Evolutionary conservation across 2,888 invertebrate genomes (phyloP), one percentile per base, ranked within the genome.

Genomic region (Clitarchus hookeri): DNA sequence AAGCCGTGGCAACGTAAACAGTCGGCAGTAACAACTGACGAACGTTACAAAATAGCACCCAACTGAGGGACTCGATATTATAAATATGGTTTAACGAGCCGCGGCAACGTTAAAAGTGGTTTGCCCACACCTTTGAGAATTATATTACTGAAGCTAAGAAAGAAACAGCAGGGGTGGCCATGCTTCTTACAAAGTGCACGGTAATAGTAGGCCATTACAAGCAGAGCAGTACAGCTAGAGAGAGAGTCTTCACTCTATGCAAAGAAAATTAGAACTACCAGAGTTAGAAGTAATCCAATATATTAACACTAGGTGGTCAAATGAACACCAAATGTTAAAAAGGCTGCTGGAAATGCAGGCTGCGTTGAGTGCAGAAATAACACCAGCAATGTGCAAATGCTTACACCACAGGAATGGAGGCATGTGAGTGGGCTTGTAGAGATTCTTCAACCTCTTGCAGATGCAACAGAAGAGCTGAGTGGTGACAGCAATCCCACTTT

Each of bases 401-500:
- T 84, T 11, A 19, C 44, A 25, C 12, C 86, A 82, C 78, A 80
- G 12, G 85, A 85, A n/a, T 85, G 85, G 65, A 54, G 78, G 8
- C 65, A 77, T 16, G 36, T 78, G 26, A 65, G 8, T 77, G 84
- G 65, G 13, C 25, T 83, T 54, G 85, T 26, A n/a, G 80, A 80
- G 12, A 65, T 83, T 85, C 54, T 85, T 12, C 44, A 85, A 85
- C 84, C 54, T 27, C 82, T 85, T 84, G 44, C 25, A 23, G 84
- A n/a, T n/a, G n/a, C n/a, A n/a, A n/a, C 86, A 54, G 86, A 53
- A 25, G 86, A 85, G 44, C 53, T 85, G 12, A 53, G 53, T 65
- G 86, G 86, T 26, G 86, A 85, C 16, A 82, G 6, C 77, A 65
- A 84, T 36, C 86, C 86, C 23, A 85, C 86, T 25, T 82, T 23